A percentile compares a stretch with the other conserved stretches of the same genome.
phyloP scores from a whole-genome alignment of 2,797 vertebrate genomes.

The Urocyon cinereoargenteus region DNA sequence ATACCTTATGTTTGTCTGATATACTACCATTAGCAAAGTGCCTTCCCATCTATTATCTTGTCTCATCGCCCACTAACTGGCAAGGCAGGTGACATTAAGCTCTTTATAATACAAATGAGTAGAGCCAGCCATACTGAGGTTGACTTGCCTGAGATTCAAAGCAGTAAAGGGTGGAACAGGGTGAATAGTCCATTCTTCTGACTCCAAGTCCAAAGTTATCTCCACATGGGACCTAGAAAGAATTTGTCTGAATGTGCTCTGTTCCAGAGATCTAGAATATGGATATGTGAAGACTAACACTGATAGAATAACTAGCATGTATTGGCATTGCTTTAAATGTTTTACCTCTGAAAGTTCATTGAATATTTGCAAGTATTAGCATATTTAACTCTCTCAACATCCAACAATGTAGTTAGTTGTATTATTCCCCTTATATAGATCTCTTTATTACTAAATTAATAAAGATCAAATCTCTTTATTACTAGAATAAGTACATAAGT shows the following conservation, averaged over 20 bases:
- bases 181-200: not conserved
- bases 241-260: not conserved
- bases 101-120: not conserved
- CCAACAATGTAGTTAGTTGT: not conserved
- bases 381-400: not conserved
- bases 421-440: not conserved
- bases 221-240: not conserved
- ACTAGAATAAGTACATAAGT: not conserved
- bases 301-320: not conserved
- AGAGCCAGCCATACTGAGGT: not conserved
- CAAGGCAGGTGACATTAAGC: not conserved
- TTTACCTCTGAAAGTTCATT: not conserved
- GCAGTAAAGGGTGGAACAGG: not conserved
- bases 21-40: not conserved
- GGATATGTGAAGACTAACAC: not conserved
- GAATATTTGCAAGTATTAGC: not conserved
- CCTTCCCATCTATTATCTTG: constrained; percentile 42
- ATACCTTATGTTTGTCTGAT: not conserved
- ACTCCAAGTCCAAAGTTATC: not conserved
- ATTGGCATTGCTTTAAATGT: not conserved
- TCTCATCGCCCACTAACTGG: constrained; percentile 25
- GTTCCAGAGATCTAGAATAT: not conserved
- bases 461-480: not conserved
- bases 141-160: not conserved
- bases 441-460: not conserved